Conservation (phyloP, 2,888 invertebrate genomes). For the Oasisia sp. region DNA sequence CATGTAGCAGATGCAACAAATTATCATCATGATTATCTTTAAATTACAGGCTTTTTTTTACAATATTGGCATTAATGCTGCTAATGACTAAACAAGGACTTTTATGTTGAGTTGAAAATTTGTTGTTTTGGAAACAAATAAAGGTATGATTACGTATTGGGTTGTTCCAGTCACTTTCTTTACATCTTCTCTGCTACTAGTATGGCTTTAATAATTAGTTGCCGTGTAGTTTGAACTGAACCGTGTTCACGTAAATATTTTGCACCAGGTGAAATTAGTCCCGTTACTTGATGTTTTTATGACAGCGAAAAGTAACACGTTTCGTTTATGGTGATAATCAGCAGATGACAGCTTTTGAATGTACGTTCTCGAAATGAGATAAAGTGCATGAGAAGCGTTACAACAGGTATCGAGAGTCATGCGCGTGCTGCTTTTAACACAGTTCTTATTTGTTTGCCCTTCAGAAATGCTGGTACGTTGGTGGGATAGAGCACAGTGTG, state of each 20-base stretch:
- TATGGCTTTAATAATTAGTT: background rate
- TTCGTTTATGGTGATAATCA: background rate
- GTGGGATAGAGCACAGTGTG: slow-evolving; percentile 17
- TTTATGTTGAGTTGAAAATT: no score
- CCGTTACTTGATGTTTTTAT: background rate
- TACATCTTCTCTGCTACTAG: background rate
- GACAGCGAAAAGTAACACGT: background rate
- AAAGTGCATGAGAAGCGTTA: background rate
- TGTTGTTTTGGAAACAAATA: background rate
- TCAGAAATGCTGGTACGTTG: slow-evolving; percentile 17
- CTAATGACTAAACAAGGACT: no score
- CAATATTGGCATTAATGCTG: background rate
- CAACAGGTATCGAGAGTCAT: background rate
- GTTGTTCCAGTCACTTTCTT: background rate
- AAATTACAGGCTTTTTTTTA: background rate
- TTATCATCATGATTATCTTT: background rate
- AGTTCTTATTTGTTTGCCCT: slow-evolving; percentile 13
- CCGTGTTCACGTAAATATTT: background rate
- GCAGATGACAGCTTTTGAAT: background rate
- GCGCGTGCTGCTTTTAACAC: background rate
- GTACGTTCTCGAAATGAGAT: background rate
- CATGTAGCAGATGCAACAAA: background rate
- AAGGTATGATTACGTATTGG: background rate
- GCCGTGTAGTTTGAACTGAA: background rate
- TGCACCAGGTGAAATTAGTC: background rate